Evolutionary conservation across 2,888 invertebrate genomes (phyloP).

Genomic region (Drosophila prostipennis): DNA sequence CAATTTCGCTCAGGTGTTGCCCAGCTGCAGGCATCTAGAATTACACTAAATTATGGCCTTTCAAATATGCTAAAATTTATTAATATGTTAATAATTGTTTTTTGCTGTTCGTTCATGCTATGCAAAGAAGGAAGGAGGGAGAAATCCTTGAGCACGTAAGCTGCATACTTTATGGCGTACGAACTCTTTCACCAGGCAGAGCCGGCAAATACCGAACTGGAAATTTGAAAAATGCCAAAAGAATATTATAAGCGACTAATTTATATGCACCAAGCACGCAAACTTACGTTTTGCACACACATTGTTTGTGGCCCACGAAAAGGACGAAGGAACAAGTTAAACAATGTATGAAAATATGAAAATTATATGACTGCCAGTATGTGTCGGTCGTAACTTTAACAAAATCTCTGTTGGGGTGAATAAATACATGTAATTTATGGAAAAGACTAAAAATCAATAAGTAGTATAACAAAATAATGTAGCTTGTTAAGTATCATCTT

Average conservation of each 20-base stretch:
- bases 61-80: conserved; percentile 79
- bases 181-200: conserved; percentile 71
- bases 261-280: conserved; percentile 77
- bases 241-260: conserved; percentile 77
- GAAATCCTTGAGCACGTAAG: conserved; percentile 74
- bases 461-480: neutral
- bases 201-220: conserved; percentile 73
- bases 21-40: conserved; percentile 69
- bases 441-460: neutral
- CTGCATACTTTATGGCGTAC: conserved; percentile 76
- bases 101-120: conserved; percentile 40
- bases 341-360: conserved; percentile 78
- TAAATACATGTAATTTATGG: neutral
- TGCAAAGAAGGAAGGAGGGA: neutral
- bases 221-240: conserved; percentile 79
- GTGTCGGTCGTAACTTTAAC: conserved; percentile 76
- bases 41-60: conserved; percentile 79
- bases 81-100: conserved; percentile 82
- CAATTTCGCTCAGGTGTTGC: conserved; percentile 72
- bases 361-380: conserved; percentile 72
- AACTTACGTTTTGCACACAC: conserved; percentile 79
- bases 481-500: neutral
- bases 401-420: conserved; percentile 46
- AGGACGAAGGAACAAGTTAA: conserved; percentile 59
- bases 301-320: conserved; percentile 57